Evolutionary conservation across 1,140 invertebrate species (phyloP), one percentile per base, ranked within the genome.

Genomic region (Aphis gossypii): DNA sequence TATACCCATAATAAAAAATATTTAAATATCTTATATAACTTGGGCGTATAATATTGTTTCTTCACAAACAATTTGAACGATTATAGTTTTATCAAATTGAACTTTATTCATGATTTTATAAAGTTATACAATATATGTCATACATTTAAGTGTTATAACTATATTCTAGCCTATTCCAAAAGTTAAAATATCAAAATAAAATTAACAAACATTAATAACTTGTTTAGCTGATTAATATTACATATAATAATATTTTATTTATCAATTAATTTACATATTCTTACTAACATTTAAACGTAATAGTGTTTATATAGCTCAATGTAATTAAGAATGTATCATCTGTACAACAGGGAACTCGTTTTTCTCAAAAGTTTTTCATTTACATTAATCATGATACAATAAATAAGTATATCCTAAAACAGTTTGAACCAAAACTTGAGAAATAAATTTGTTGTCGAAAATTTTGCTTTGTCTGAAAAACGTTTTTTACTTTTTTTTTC

Each of bases 321-420:
- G n/a, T n/a, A n/a, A 76, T 76, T 35, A 76, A n/a, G n/a, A 76
- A 76, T n/a, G n/a, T 76, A 68, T 68, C 60, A n/a, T n/a, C 60
- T 68, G 60, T 76, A 20, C 11, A 18, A 76, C 60, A n/a, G 11
- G 1, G 60, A n/a, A 76, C n/a, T n/a, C 14, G 30, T 76, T 30
- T 46, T 23, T 4, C 60, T 76, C n/a, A 76, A 76, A 76, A 76
- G 30, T 76, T n/a, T 14, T 76, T 76, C 60, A n/a, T 76, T 76
- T 76, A 76, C 60, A 35, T n/a, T 14, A 76, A 76, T 35, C n/a
- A 76, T 76, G n/a, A 76, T 76, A n/a, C n/a, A 18, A 76, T 18
- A 18, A n/a, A 68, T 68, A 68, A 68, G 9, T 60, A 4, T 68
- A 68, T n/a, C 11, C 14, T 68, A 6, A 5, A 76, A 76, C n/a